Evolutionary conservation across 2,113 vertebrate genomes (phyloP).

Genomic region (Suricata suricatta): DNA sequence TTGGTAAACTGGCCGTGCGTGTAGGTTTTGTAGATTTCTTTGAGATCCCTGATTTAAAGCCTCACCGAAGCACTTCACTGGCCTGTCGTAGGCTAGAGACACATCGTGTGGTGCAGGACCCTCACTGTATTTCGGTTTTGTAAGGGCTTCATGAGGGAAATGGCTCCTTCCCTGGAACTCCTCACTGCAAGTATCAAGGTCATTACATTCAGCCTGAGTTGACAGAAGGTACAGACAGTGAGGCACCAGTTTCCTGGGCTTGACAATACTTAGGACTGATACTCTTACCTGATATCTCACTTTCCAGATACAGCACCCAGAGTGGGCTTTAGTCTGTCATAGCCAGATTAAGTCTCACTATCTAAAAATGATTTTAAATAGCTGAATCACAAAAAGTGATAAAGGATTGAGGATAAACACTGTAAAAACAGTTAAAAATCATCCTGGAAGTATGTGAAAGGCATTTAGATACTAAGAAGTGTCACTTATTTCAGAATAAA

Average conservation of each 20-base stretch:
- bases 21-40: not conserved
- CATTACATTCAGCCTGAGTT: not conserved
- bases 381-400: not conserved
- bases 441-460: not conserved
- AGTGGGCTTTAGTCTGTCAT: not conserved
- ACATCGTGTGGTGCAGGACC: not conserved
- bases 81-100: not conserved
- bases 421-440: not conserved
- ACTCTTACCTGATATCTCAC: not conserved
- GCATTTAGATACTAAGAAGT: not conserved
- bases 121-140: not conserved
- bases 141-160: not conserved
- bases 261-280: not conserved
- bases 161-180: not conserved
- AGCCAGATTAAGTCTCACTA: not conserved
- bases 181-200: not conserved
- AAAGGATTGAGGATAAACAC: conserved; percentile 26
- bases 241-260: not conserved
- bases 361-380: not conserved
- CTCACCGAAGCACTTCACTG: not conserved
- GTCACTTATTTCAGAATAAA: not conserved
- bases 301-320: not conserved
- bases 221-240: not conserved
- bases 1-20: not conserved
- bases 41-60: not conserved